Evolutionary conservation across 2,797 vertebrate species (phyloP).

Genomic region (Chiropotes sagulatus): DNA sequence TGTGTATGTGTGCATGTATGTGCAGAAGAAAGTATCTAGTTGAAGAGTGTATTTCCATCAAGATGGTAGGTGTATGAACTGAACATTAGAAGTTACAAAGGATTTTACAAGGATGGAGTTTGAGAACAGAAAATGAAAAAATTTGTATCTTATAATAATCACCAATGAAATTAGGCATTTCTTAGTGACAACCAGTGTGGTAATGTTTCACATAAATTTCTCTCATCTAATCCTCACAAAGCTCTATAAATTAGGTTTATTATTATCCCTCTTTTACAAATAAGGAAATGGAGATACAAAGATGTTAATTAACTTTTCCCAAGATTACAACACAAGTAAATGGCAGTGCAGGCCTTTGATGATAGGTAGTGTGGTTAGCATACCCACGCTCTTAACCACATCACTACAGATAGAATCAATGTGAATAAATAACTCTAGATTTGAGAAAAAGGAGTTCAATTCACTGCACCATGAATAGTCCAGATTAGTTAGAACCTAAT

Average conservation of each 20-base stretch:
- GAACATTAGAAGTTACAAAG: background rate
- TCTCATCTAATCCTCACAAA: background rate
- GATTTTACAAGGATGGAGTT: background rate
- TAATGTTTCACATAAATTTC: background rate
- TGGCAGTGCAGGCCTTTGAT: constrained; percentile 25
- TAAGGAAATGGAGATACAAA: background rate
- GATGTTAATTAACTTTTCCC: constrained; percentile 43
- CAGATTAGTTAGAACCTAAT: background rate
- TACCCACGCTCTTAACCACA: background rate
- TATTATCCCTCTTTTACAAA: constrained; percentile 1
- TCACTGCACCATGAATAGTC: background rate
- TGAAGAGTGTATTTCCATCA: background rate
- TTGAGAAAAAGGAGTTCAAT: background rate
- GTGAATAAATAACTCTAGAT: background rate
- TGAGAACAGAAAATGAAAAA: background rate
- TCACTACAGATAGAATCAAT: background rate
- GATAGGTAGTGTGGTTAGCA: background rate
- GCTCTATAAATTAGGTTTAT: background rate
- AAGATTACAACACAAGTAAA: constrained; percentile 16
- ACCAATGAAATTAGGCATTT: background rate
- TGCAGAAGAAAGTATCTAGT: background rate
- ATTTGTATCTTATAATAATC: background rate
- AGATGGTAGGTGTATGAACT: background rate
- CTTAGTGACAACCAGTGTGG: background rate
- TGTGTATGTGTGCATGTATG: background rate